Evolutionary conservation across 1,140 invertebrate species (phyloP).

Genomic region (Trachelipus rathkii): DNA sequence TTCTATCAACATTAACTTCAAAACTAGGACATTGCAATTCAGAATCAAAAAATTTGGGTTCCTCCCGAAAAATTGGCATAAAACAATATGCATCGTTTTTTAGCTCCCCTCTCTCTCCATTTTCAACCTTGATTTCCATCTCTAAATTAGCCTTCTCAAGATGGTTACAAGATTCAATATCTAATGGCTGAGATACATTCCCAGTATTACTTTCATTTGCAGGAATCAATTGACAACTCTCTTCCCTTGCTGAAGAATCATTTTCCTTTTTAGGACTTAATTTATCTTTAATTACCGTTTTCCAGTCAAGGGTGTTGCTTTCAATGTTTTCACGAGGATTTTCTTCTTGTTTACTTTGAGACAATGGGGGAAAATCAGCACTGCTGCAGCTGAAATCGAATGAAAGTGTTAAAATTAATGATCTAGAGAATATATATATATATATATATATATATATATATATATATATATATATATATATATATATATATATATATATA

Average conservation of each 20-base stretch:
- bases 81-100: neutral
- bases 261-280: neutral
- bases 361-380: neutral
- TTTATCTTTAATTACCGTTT: neutral
- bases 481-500: too few species aligned
- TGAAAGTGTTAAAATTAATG: too few species aligned
- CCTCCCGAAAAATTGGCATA: neutral
- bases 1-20: neutral
- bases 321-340: neutral
- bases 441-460: too few species aligned
- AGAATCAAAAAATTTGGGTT: neutral
- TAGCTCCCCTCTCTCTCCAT: neutral
- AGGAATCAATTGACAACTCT: neutral
- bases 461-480: too few species aligned
- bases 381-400: neutral
- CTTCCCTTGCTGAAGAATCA: neutral
- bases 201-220: neutral
- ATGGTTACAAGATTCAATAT: neutral
- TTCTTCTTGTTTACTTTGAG: neutral
- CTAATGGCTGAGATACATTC: neutral
- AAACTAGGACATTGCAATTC: neutral
- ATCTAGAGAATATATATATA: neutral
- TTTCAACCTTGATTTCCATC: neutral
- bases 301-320: neutral
- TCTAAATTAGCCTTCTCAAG: neutral